Conservation (phyloP, 2,113 vertebrate species). For the Grammomys dolichurus region DNA sequence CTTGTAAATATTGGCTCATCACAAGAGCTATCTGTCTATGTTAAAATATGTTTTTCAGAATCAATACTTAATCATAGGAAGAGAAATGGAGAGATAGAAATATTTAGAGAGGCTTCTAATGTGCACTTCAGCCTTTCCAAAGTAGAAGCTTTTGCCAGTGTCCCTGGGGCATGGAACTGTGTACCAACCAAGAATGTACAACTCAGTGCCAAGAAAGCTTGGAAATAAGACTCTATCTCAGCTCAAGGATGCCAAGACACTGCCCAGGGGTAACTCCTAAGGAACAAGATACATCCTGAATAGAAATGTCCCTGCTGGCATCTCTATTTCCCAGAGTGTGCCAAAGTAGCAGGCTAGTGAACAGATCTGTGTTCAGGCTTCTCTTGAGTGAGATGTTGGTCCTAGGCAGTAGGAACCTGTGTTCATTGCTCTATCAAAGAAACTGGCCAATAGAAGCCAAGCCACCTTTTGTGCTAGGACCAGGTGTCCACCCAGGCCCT, state of each 20-base stretch:
- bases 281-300: neutral
- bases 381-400: neutral
- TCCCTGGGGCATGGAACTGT: neutral
- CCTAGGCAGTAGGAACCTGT: neutral
- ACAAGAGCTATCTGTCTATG: neutral
- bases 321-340: neutral
- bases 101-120: neutral
- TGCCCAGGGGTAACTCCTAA: neutral
- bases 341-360: neutral
- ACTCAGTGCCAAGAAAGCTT: conserved; percentile 49
- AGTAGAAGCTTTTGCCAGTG: neutral
- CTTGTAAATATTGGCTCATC: neutral
- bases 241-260: conserved; percentile 21
- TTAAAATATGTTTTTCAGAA: conserved; percentile 22
- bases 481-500: neutral
- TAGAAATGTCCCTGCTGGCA: neutral
- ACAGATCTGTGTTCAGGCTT: neutral
- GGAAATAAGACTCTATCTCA: conserved; percentile 47
- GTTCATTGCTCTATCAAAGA: neutral
- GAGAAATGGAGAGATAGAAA: neutral
- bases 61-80: neutral
- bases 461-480: conserved; percentile 8
- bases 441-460: conserved; percentile 5
- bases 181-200: conserved; percentile 55
- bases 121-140: neutral